Conservation (phyloP, 2,113 vertebrate species). For the Sialia sialis region DNA sequence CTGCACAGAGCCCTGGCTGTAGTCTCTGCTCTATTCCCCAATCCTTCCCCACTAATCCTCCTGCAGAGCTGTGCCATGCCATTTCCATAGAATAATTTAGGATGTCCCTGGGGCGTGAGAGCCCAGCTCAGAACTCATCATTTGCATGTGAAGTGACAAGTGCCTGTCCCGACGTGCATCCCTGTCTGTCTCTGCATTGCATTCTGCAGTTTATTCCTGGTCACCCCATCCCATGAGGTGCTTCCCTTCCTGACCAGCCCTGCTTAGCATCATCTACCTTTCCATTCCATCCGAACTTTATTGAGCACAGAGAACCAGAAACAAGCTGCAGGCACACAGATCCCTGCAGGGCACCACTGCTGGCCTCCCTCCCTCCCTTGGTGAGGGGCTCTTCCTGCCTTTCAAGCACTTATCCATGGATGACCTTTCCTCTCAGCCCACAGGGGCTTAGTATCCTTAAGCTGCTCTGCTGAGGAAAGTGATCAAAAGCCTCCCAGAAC, state of each 20-base stretch:
- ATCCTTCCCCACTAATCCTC: background rate
- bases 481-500: background rate
- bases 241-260: background rate
- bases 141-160: background rate
- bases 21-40: background rate
- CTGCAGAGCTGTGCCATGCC: background rate
- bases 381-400: background rate
- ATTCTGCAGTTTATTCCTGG: background rate
- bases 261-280: background rate
- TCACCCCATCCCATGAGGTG: rapidly evolving
- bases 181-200: background rate
- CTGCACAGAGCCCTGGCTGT: background rate
- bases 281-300: background rate
- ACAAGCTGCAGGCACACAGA: background rate
- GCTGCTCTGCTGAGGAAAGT: background rate
- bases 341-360: background rate
- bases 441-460: background rate
- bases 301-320: rapidly evolving
- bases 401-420: background rate
- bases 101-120: background rate
- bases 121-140: background rate
- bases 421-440: background rate
- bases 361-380: background rate
- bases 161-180: background rate
- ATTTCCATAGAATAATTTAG: background rate